A percentile compares a stretch with the other conserved stretches of the same genome.
Evolutionary conservation across 2,113 vertebrate genomes (phyloP).

Genomic region (Dicaeum eximium): DNA sequence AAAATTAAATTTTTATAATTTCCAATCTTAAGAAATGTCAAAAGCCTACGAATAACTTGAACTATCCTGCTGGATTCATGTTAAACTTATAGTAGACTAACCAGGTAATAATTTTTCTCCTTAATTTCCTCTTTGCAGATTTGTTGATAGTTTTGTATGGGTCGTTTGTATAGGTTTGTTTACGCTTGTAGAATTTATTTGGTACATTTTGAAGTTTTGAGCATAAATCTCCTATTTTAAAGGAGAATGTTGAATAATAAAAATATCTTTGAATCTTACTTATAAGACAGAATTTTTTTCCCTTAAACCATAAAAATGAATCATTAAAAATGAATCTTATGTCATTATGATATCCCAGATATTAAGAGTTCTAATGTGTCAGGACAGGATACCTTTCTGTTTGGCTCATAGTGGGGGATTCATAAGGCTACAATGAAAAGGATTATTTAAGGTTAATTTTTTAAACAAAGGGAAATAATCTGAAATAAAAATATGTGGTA

Average conservation of each 20-base stretch:
- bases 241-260: background rate
- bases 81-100: background rate
- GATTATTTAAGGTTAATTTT: background rate
- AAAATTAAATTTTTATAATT: background rate
- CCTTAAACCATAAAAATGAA: background rate
- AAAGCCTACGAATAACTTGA: background rate
- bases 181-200: background rate
- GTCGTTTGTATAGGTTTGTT: background rate
- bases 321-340: background rate
- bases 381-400: background rate
- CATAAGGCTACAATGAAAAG: background rate
- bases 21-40: background rate
- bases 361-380: background rate
- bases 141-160: background rate
- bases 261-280: background rate
- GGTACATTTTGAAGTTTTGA: background rate
- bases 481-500: background rate
- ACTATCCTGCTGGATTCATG: background rate
- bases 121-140: background rate
- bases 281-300: background rate
- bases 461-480: background rate
- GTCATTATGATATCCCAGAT: background rate
- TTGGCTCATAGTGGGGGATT: background rate
- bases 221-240: background rate
- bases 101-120: background rate